Percentiles rank a stretch among this genome's conserved stretches.
Conservation (phyloP, 2,888 invertebrate genomes). For the Torymus aiolomorphi region DNA sequence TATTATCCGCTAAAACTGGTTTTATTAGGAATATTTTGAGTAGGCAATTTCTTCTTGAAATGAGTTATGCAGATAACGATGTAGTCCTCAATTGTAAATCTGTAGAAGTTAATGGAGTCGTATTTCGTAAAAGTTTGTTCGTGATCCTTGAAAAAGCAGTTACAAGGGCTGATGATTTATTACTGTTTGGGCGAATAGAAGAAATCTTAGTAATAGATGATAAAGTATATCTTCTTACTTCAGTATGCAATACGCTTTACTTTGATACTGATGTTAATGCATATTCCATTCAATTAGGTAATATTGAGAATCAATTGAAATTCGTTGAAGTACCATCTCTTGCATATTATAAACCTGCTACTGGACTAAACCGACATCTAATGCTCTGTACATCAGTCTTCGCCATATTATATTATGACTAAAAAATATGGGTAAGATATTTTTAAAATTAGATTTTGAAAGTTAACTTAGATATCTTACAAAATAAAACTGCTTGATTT, state of each 20-base stretch:
- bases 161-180: slow-evolving; percentile 42
- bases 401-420: slow-evolving; percentile 57
- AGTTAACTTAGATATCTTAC: neutral
- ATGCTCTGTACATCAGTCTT: slow-evolving; percentile 55
- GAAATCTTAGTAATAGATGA: slow-evolving; percentile 52
- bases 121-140: slow-evolving; percentile 50
- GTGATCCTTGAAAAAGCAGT: slow-evolving; percentile 47
- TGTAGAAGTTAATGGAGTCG: neutral
- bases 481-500: slow-evolving; percentile 22
- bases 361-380: slow-evolving; percentile 50
- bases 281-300: slow-evolving; percentile 44
- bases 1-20: no score
- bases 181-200: slow-evolving; percentile 52
- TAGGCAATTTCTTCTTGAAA: no score
- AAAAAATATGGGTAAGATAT: neutral
- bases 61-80: no score
- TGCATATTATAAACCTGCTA: slow-evolving; percentile 54
- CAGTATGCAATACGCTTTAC: slow-evolving; percentile 44
- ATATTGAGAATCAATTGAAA: neutral
- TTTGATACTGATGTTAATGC: slow-evolving; percentile 54
- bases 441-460: neutral
- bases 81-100: no score
- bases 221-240: slow-evolving; percentile 44
- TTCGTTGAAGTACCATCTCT: slow-evolving; percentile 45
- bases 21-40: no score